A percentile compares a stretch with the other conserved stretches of the same genome.
Evolutionary conservation across 2,888 invertebrate species (phyloP).

Genomic region (Drosophila mercatorum): DNA sequence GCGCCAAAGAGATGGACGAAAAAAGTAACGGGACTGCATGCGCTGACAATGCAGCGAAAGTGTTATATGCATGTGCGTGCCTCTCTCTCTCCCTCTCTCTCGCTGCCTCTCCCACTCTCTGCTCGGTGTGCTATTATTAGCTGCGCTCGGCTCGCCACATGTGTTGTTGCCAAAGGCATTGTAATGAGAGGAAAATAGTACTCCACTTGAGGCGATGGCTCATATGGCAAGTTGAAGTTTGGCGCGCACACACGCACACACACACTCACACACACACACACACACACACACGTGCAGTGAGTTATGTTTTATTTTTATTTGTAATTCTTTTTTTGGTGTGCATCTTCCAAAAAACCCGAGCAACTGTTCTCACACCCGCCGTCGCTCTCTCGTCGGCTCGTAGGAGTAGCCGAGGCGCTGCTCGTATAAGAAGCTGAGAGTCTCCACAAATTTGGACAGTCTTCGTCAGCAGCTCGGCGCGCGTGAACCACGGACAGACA

Average conservation of each 20-base stretch:
- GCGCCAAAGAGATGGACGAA: constrained; percentile 57
- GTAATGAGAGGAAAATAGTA: constrained; percentile 66
- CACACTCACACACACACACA: constrained; percentile 31
- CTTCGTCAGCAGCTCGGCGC: constrained; percentile 54
- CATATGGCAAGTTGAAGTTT: constrained; percentile 57
- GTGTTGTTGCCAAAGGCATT: constrained; percentile 72
- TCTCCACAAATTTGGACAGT: constrained; percentile 65
- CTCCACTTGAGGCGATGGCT: constrained; percentile 71
- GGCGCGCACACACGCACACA: constrained; percentile 48
- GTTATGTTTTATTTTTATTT: constrained; percentile 75
- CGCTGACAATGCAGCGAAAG: constrained; percentile 64
- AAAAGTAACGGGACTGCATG: constrained; percentile 42
- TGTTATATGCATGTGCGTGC: constrained; percentile 43
- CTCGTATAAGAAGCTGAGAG: constrained; percentile 54
- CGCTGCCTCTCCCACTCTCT: not conserved
- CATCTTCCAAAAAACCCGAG: constrained; percentile 49
- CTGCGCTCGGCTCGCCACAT: constrained; percentile 61
- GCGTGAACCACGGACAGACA: constrained; percentile 27
- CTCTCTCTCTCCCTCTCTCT: constrained; percentile 1
- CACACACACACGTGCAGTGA: constrained; percentile 33
- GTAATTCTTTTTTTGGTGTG: constrained; percentile 55
- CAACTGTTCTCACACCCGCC: constrained; percentile 31
- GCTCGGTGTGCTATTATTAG: constrained; percentile 53
- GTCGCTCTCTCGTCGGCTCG: constrained; percentile 8
- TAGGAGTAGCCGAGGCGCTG: constrained; percentile 22